phyloP scores from a whole-genome alignment of 2,113 vertebrate genomes.

The Cacatua alba region DNA sequence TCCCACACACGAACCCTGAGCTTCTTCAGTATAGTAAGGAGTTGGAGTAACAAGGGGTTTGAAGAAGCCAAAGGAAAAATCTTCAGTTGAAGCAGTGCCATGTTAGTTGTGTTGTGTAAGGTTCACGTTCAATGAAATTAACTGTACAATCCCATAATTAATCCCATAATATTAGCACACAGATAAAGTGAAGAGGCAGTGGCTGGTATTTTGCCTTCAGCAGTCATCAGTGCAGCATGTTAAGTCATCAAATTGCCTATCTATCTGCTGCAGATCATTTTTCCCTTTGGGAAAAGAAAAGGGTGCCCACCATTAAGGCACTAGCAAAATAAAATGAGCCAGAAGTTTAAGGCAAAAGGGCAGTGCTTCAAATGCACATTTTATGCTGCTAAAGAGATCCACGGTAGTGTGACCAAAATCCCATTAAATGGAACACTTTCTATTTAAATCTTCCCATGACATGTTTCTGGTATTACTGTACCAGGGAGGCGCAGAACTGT shows the following conservation, averaged over 20 bases:
- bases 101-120: neutral
- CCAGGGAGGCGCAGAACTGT: neutral
- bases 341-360: slow-evolving; percentile 29
- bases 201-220: slow-evolving; percentile 20
- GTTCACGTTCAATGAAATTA: slow-evolving; percentile 17
- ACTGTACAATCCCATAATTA: neutral
- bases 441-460: slow-evolving; percentile 45
- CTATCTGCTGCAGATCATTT: neutral
- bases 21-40: neutral
- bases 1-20: neutral
- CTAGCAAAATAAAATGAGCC: slow-evolving; percentile 20
- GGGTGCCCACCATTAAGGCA: neutral
- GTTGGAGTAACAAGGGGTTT: neutral
- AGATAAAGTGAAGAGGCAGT: slow-evolving; percentile 12
- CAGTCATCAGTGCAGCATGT: neutral
- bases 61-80: neutral
- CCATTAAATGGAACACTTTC: slow-evolving; percentile 58
- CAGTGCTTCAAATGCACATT: slow-evolving; percentile 47
- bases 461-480: slow-evolving; percentile 26
- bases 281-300: neutral
- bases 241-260: neutral
- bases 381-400: slow-evolving; percentile 47
- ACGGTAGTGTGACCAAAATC: slow-evolving; percentile 58
- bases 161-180: slow-evolving; percentile 28
- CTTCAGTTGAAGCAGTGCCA: neutral